Base-by-base conservation (phyloP, 2,797 vertebrate species). In the Sebastes oblongus region DNA sequence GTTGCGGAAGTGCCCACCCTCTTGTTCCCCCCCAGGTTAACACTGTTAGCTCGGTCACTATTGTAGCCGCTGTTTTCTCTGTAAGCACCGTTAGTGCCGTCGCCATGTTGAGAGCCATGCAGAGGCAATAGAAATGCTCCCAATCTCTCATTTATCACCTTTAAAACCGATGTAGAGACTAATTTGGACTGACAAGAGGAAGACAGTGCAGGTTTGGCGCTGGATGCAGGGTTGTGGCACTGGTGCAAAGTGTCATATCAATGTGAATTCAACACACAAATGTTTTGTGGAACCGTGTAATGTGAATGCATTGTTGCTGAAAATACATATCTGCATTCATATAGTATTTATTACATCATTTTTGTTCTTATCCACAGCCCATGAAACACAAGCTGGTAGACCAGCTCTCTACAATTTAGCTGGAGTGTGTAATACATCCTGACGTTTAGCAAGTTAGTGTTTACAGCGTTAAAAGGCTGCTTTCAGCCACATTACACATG, bases 401-500 rank as follows among this genome's bases (percentile, higher is more conserved):
- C 30, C 81, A 77, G 71, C 78, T 86, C 88, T 91, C 90, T 72
- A 85, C 75, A 67, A 90, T 91, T 95, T 91, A 91, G 86, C 86
- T 90, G 82, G 78, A 92, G 94, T 91, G 89, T 92, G 90, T 93
- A 94, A 94, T 92, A 90, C 83, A 89, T 86, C 89, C 88, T 90
- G 91, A 93, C 92, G 89, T 93, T 91, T 88, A 95, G 91, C 89
- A 85, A 84, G 91, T 90, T 90, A 71, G 83, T 93, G 93, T 96
- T 95, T 95, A 93, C 90, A 85, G 90, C 91, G 74, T 94, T 95
- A 93, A 96, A 95, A 95, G 93, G 89, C 90, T 92, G 89, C 93
- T 96, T 96, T 95, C 93, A 95, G 94, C 93, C 94, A 94, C 94
- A 95, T 96, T 96, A 95, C 94, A 93, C 95, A 94, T 91, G 91